Conservation (phyloP, 2,888 invertebrate species). For the Omphaloscelis lunosa region DNA sequence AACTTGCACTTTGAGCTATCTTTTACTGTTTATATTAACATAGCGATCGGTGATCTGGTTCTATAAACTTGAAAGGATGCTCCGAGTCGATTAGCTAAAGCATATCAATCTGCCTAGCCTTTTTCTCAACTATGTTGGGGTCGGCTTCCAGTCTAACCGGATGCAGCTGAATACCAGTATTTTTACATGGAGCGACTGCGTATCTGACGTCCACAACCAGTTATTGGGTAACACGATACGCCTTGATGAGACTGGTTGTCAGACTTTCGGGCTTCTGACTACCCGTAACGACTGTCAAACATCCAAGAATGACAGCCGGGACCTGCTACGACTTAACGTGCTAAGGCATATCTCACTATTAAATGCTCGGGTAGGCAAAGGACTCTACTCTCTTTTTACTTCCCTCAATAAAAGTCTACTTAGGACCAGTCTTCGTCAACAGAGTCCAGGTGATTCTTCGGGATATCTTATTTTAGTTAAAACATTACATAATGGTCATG, state of each 20-base stretch:
- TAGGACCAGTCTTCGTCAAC: neutral
- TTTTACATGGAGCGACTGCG: too few relatives aligned
- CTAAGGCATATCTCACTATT: neutral
- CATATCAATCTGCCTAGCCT: neutral
- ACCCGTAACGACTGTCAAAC: too few relatives aligned
- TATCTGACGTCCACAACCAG: too few relatives aligned
- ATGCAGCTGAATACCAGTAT: too few relatives aligned
- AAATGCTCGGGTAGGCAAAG: neutral
- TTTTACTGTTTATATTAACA: slow-evolving; percentile 46
- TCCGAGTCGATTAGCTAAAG: neutral
- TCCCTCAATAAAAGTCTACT: neutral
- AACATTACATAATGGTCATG: neutral
- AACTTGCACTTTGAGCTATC: slow-evolving; percentile 37
- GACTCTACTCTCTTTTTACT: neutral
- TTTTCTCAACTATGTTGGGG: too few relatives aligned
- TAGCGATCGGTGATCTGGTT: slow-evolving; percentile 25
- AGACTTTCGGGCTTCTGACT: too few relatives aligned
- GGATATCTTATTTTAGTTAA: neutral
- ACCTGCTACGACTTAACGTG: too few relatives aligned
- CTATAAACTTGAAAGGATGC: neutral
- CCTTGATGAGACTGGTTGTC: too few relatives aligned
- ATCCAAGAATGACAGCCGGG: too few relatives aligned
- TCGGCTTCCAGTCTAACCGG: too few relatives aligned
- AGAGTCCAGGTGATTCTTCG: neutral
- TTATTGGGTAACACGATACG: too few relatives aligned